Evolutionary conservation across 1,140 invertebrate genomes (phyloP), one percentile per base, ranked within the genome.

Genomic region (Dendroctonus ponderosae): DNA sequence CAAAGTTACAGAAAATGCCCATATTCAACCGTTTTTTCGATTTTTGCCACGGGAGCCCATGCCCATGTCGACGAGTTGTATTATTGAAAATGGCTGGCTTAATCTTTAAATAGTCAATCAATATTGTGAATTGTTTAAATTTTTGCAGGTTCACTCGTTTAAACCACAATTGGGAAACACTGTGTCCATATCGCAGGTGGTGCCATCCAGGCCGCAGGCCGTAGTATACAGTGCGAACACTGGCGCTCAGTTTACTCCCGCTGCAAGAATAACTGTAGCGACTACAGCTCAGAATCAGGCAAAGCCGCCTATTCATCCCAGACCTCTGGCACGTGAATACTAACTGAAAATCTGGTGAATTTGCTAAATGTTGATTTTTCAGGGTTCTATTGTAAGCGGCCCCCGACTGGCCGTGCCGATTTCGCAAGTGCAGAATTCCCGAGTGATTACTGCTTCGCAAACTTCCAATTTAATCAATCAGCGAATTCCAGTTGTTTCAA

Each of bases 141-240:
- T 49, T 60, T 67, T 71, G 3, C 58, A 77, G 75, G 68, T 77
- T 6, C 76, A 77, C 70, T 69, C 76, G 14, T 79, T 76, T 51
- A 79, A 77, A 64, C 61, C 73, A 14, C 76, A 77, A 66, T 57
- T 78, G 26, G 74, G 74, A 3, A 74, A 62, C 67, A 70, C 76
- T 12, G 76, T 78, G 7, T 74, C 76, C 11, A 54, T 79, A 40
- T 72, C 78, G 7, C 78, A 78, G 70, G 74, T 78, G 26, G 46
- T 77, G 9, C 77, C 78, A 40, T 40, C 71, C 14, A 49, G 78
- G n/a, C 75, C 77, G 39, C 78, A 79, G 67, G 73, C 77, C 12
- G 72, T 79, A 15, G 77, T 79, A 49, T 78, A 78, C 58, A 78
- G 70, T 70, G 62, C 74, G 41, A 73, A 70, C 59, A 72, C 68